Evolutionary conservation across 2,888 invertebrate species (phyloP), one percentile per base, ranked within the genome.

Genomic region (Thera obeliscata): DNA sequence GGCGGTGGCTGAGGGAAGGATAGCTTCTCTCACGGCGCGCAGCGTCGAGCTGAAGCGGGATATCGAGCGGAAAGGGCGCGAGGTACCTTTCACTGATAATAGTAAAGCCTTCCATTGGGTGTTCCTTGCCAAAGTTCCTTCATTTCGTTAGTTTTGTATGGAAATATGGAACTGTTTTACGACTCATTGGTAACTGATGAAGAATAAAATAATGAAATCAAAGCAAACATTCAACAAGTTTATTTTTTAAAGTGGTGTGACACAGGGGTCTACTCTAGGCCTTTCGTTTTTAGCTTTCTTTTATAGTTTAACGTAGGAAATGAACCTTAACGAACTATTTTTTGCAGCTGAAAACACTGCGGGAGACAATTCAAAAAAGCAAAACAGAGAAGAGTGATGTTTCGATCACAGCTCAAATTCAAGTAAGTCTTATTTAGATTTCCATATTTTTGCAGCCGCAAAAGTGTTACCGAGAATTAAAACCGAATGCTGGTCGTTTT

Each of bases 1-100:
- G 48, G 76, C 82, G 0, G 82, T 88, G 56, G 91, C 92, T 0
- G 91, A 91, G 76, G 81, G 79, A n/a, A 79, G 91, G 50, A 88
- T 91, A 68, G 79, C 84, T 3, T 72, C 77, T 33, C 84, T 90
- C 38, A 76, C 76, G 0, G 76, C 77, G 58, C 83, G 82, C 56
- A 81, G 79, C 38, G 58, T 65, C 6, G 79, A 78, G 9, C 76
- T 85, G 60, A 78, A 77, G 57, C 70, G 56, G 2, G 81, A 85
- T 12, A 75, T 85, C 2, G 83, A 84, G 7, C 64, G 68, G 7
- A 83, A 80, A 64, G 76, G 77, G 2, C 75, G 76, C n/a, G 86
- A 87, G 82, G 88, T 85, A 59, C 41, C 41, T 6, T 22, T 8
- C n/a, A 54, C 54, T 9, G 57, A 64, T 48, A 38, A 66, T 35